phyloP scores from a whole-genome alignment of 1,140 invertebrate genomes.

The Akabosia matsudoensis region DNA sequence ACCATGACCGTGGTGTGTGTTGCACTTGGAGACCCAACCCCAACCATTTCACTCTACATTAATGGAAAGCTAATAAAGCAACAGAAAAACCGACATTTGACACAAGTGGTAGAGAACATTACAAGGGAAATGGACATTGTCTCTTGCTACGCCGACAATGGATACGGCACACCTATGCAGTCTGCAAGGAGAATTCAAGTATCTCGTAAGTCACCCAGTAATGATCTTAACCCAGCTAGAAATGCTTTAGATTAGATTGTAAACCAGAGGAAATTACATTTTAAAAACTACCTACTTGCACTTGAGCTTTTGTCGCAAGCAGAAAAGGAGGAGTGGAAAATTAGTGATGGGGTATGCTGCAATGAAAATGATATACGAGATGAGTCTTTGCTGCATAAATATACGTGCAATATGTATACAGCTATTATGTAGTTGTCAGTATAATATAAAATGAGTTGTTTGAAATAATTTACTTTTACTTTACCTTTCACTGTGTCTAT shows the following conservation, averaged over 20 bases:
- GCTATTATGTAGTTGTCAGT: background rate
- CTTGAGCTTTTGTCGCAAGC: too few species aligned
- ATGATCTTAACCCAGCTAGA: too few species aligned
- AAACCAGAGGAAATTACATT: too few species aligned
- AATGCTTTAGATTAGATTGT: too few species aligned
- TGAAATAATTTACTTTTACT: background rate
- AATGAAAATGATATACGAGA: too few species aligned
- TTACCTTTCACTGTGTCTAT: background rate
- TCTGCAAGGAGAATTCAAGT: slow-evolving; percentile 70
- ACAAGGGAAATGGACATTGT: slow-evolving; percentile 76
- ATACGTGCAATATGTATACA: too few species aligned
- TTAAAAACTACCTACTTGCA: too few species aligned
- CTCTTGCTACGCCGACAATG: slow-evolving; percentile 79
- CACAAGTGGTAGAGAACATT: slow-evolving; percentile 74
- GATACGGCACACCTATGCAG: slow-evolving; percentile 77
- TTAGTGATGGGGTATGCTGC: too few species aligned
- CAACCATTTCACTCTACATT: slow-evolving; percentile 74
- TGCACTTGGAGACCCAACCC: slow-evolving; percentile 75
- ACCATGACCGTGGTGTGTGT: slow-evolving; percentile 80
- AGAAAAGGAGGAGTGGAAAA: too few species aligned
- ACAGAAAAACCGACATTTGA: slow-evolving; percentile 73
- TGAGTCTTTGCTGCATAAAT: too few species aligned
- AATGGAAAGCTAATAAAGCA: slow-evolving; percentile 69
- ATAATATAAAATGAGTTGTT: background rate
- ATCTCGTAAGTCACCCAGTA: slow-evolving; percentile 66